Evolutionary conservation across 2,888 invertebrate genomes (phyloP).

Genomic region (Drosophila tripunctata): DNA sequence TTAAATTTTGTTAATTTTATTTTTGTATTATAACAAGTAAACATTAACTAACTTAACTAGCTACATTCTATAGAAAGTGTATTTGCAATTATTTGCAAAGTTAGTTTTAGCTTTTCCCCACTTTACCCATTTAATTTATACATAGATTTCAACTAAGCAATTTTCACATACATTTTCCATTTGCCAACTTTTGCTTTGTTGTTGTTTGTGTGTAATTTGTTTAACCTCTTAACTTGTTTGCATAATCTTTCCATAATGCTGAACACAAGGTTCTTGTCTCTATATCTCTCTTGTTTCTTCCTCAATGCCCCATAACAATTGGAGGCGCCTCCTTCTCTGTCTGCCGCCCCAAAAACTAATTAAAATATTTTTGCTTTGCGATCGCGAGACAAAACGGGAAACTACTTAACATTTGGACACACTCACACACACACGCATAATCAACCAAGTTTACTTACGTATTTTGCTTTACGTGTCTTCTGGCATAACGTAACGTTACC

Average conservation of each 20-base stretch:
- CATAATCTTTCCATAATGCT: slow-evolving; percentile 67
- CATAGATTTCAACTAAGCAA: not conserved
- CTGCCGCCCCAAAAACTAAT: slow-evolving; percentile 69
- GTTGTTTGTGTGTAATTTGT: slow-evolving; percentile 5
- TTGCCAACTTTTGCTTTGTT: not conserved
- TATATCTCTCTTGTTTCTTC: not conserved
- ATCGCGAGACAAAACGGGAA: slow-evolving; percentile 57
- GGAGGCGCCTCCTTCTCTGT: slow-evolving; percentile 33
- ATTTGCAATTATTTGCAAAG: too few relatives aligned
- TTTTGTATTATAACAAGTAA: too few relatives aligned
- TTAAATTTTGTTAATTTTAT: too few relatives aligned
- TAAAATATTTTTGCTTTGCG: slow-evolving; percentile 69
- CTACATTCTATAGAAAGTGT: too few relatives aligned
- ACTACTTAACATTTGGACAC: slow-evolving; percentile 28
- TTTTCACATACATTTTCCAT: slow-evolving; percentile 12
- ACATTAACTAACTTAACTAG: too few relatives aligned
- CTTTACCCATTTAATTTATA: not conserved
- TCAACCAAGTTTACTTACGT: slow-evolving; percentile 8
- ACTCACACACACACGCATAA: slow-evolving; percentile 9
- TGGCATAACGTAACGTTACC: slow-evolving; percentile 15
- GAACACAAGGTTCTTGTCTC: slow-evolving; percentile 35
- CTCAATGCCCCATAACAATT: not conserved
- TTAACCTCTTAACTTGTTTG: slow-evolving; percentile 47
- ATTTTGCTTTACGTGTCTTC: slow-evolving; percentile 14
- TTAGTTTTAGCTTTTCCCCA: not conserved